Evolutionary conservation across 1,140 invertebrate species (phyloP).

Genomic region (Papilio machaon): DNA sequence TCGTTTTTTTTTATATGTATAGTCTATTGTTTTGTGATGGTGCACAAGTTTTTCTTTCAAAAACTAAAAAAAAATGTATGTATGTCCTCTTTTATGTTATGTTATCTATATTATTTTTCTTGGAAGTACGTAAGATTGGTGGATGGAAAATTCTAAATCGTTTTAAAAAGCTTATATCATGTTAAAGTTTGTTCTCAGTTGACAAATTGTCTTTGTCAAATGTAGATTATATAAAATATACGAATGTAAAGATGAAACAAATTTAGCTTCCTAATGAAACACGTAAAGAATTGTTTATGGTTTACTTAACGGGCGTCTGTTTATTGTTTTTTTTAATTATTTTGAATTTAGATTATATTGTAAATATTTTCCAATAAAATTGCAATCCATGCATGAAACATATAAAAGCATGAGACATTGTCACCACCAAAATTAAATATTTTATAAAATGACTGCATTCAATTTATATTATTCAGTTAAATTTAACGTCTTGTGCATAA

Average conservation of each 20-base stretch:
- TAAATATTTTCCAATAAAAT: background rate
- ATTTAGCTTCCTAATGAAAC: background rate
- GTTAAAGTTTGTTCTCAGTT: background rate
- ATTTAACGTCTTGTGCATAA: background rate
- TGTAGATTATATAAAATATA: conserved; percentile 8
- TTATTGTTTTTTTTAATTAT: background rate
- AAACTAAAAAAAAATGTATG: background rate
- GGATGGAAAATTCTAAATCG: background rate
- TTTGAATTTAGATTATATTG: background rate
- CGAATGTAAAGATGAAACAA: background rate
- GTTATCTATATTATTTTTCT: background rate
- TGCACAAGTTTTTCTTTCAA: background rate
- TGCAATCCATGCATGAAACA: background rate
- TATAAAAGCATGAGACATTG: background rate
- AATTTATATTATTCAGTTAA: background rate
- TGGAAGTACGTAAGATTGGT: background rate
- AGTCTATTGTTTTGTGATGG: background rate
- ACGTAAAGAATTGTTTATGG: background rate
- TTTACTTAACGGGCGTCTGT: background rate
- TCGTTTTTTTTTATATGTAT: background rate
- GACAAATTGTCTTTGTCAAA: background rate
- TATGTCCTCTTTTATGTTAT: background rate
- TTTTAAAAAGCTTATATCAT: background rate
- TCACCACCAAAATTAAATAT: background rate
- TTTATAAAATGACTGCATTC: conserved; percentile 5